These are phyloP conservation scores for Pteronotus mesoamericanus DNA, from an alignment of 2,797 vertebrate species.

Conservation along the genomic window DNA sequence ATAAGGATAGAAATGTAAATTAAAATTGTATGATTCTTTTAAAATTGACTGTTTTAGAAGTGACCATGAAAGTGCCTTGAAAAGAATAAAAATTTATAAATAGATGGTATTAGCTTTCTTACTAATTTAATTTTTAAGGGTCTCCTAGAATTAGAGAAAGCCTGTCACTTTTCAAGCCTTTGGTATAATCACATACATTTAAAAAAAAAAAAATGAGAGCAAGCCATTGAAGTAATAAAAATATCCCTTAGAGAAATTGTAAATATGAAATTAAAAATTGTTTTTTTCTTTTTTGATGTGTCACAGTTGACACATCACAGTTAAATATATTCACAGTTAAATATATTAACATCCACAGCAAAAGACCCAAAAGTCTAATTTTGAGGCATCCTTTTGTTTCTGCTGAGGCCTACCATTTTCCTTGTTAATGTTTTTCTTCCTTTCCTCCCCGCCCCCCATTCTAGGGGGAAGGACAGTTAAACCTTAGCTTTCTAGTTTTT, in stretches of 20 bases:
- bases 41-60: not conserved
- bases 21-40: constrained; percentile 8
- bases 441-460: not conserved
- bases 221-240: not conserved
- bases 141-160: not conserved
- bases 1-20: constrained; percentile 1
- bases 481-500: not conserved
- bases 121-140: constrained; percentile 5
- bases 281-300: not conserved
- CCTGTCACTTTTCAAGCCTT: not conserved
- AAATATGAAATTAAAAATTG: not conserved
- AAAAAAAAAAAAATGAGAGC: not conserved
- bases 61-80: not conserved
- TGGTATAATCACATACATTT: not conserved
- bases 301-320: not conserved
- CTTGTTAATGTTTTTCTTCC: not conserved
- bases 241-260: not conserved
- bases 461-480: not conserved
- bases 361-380: not conserved
- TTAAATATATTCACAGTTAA: constrained; percentile 13
- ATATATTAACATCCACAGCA: not conserved
- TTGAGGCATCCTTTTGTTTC: not conserved
- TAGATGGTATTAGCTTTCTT: not conserved
- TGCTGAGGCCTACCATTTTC: not conserved
- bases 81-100: not conserved